Base-by-base conservation (phyloP, 2,888 invertebrate species). In the Rhaphigaster nebulosa region DNA sequence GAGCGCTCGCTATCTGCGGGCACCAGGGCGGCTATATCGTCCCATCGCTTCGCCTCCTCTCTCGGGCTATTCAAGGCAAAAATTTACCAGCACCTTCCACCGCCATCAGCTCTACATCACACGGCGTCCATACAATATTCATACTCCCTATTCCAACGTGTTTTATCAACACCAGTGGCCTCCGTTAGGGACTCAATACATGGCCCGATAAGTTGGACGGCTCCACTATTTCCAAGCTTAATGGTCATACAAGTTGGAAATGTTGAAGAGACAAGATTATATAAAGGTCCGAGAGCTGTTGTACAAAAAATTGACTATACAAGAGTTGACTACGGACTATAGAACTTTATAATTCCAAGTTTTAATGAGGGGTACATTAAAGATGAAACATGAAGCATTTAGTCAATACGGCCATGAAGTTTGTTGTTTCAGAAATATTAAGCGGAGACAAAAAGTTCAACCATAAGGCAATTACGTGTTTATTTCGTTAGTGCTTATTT, bases 11-110 rank as follows among this genome's bases (percentile, higher is more conserved):
- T 84, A 84, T 84, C 84, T 84, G 20, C 26, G 15, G 45, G 26
- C n/a, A 45, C 26, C 84, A 84, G 84, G 84, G 45, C 26, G 45
- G 41, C 41, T 26, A 45, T 80, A 29, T 80, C n/a, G 80, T 8
- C 41, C 20, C 26, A 80, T 80, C 80, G 29, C 80, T 80, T 80
- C 38, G 20, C n/a, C 26, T 84, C 84, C 45, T 45, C 70, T n/a
- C 45, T 6, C 45, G n/a, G 23, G 23, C 84, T 45, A 84, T 84
- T 84, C 84, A 84, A 50, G 84, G 84, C 84, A 45, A 84, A 45
- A 45, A 84, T 84, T 84, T 84, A 84, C n/a, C 45, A 29, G 26
- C 15, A 41, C 84, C 84, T 84, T 45, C 84, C 84, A 13, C 23
- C 80, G 23, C 80, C 45, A 41, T 84, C 84, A 8, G 45, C 84